Evolutionary conservation across 2,113 vertebrate genomes (phyloP), one percentile per base, ranked within the genome.

Genomic region (Sebastes schlegelii): DNA sequence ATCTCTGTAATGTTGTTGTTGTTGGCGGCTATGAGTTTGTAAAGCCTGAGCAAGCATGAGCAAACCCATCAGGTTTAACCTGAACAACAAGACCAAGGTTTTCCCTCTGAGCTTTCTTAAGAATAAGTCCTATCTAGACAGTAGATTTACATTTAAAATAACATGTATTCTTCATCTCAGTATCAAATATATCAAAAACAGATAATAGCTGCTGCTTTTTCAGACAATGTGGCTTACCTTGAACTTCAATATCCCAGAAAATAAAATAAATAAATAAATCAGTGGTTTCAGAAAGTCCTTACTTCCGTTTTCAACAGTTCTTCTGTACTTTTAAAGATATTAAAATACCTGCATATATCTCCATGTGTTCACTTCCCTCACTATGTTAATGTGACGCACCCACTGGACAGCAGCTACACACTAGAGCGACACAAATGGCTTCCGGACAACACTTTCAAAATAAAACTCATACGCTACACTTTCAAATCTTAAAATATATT

Each of bases 51-150:
- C 19, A 2, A 3, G 26, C 26, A 26, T 26, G 26, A 26, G 4
- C 1, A 5, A 42, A 72, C 68, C 46, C 16, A 62, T 69, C 91
- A 77, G 84, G 91, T 92, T 91, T 85, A 42, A 89, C 92, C 86
- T 74, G 92, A 83, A 82, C 7, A 45, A 60, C 87, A n/a, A 68
- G 66, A 26, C 13, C 19, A 46, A 5, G 16, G n/a, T 23, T 21
- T 26, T 52, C 11, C 0, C 9, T 13, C 13, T 3, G 7, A 64
- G 48, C 43, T 16, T 58, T 42, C 23, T 17, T 13, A 5, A 43
- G 12, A 57, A 34, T 3, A 6, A 21, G 13, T n/a, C 21, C 4
- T 63, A 16, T 9, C 1, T 9, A 45, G 1, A 40, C 0, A 48
- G 0, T 1, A 9, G 5, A 45, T 9, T 13, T 13, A 45, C 23